phyloP scores from a whole-genome alignment of 1,140 invertebrate genomes.

The Hesperophylax magnus region DNA sequence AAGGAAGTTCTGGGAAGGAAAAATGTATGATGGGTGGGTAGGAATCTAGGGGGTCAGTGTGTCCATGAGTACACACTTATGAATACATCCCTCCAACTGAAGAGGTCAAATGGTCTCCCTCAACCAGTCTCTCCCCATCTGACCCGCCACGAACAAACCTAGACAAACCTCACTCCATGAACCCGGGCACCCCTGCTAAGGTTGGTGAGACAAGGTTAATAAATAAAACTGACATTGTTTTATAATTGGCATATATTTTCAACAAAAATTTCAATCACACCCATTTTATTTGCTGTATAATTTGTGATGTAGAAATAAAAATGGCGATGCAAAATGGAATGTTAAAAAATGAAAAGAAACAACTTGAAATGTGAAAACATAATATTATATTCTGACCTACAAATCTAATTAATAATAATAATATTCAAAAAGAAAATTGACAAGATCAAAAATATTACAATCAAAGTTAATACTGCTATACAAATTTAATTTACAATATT shows the following conservation, averaged over 20 bases:
- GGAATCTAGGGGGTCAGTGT: too few relatives aligned
- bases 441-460: constrained; percentile 5
- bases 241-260: constrained; percentile 33
- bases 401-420: constrained; percentile 4
- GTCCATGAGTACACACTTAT: too few relatives aligned
- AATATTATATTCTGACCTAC: constrained; percentile 8
- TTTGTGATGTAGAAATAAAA: constrained; percentile 25
- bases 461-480: constrained; percentile 20
- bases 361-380: not conserved
- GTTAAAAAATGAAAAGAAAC: constrained; percentile 21
- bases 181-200: too few relatives aligned
- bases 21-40: too few relatives aligned
- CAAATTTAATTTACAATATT: constrained; percentile 24
- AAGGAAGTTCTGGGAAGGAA: too few relatives aligned
- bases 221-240: not conserved
- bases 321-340: constrained; percentile 25
- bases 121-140: too few relatives aligned
- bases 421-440: not conserved
- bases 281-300: constrained; percentile 35
- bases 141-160: too few relatives aligned
- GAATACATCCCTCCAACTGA: too few relatives aligned
- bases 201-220: too few relatives aligned
- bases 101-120: too few relatives aligned
- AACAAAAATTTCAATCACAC: constrained; percentile 21
- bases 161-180: too few relatives aligned